Evolutionary conservation across 2,888 invertebrate genomes (phyloP).

Genomic region (Stenoptilia bipunctidactyla): DNA sequence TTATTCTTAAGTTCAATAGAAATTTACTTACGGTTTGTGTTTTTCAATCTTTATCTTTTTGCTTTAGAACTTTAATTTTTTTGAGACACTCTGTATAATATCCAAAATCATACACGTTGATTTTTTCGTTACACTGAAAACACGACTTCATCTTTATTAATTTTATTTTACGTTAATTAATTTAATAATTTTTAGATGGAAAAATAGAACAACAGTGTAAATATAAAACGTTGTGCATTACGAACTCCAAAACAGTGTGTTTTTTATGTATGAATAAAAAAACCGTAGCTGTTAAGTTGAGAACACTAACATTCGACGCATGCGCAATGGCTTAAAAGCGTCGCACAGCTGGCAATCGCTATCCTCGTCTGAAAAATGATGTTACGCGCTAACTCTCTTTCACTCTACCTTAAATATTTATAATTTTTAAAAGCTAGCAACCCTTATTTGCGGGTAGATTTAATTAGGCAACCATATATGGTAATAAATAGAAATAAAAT

Average conservation of each 20-base stretch:
- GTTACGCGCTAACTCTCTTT: slow-evolving; percentile 1
- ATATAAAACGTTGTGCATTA: slow-evolving; percentile 6
- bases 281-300: slow-evolving; percentile 7
- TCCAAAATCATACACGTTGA: slow-evolving; percentile 2
- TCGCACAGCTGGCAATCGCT: slow-evolving; percentile 1
- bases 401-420: slow-evolving; percentile 1
- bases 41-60: slow-evolving; percentile 3
- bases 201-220: slow-evolving; percentile 2
- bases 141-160: slow-evolving; percentile 9
- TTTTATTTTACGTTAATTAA: slow-evolving; percentile 10
- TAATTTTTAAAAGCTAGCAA: slow-evolving; percentile 7
- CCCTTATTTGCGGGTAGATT: slow-evolving; percentile 8
- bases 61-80: slow-evolving; percentile 2
- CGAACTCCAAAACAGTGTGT: slow-evolving; percentile 8
- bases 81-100: slow-evolving; percentile 1
- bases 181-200: slow-evolving; percentile 1
- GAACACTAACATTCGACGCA: slow-evolving; percentile 4
- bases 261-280: slow-evolving; percentile 8
- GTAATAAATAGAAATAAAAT: slow-evolving; percentile 9
- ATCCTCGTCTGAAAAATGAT: slow-evolving; percentile 1
- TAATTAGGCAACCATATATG: slow-evolving; percentile 9
- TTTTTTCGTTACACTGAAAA: slow-evolving; percentile 9
- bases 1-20: slow-evolving; percentile 5
- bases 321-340: slow-evolving; percentile 1
- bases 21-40: slow-evolving; percentile 1